Evolutionary conservation across 2,797 vertebrate genomes (phyloP).

Genomic region (Tapera naevia): DNA sequence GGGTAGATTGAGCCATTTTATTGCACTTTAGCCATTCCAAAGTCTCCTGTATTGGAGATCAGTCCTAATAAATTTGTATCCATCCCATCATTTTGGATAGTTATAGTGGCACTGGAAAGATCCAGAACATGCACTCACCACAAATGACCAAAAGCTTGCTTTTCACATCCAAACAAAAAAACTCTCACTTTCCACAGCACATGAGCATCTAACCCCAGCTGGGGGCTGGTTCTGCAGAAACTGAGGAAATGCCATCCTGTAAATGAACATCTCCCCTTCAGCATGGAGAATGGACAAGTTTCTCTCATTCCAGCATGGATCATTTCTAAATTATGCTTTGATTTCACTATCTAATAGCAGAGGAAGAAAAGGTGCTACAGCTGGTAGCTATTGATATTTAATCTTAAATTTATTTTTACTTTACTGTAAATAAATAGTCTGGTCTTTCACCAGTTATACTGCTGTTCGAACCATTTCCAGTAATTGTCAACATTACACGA

Average conservation of each 20-base stretch:
- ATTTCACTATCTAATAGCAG: conserved; percentile 10
- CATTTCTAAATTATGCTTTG: conserved; percentile 7
- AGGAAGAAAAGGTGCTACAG: neutral
- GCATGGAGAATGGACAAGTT: neutral
- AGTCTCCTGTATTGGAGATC: neutral
- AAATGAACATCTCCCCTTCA: neutral
- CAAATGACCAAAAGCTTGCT: neutral
- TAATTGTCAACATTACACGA: neutral
- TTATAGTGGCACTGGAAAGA: neutral
- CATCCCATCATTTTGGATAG: neutral
- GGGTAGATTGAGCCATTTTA: neutral
- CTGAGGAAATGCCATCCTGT: neutral
- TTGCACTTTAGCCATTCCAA: neutral
- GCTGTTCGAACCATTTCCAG: neutral
- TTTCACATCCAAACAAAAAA: neutral
- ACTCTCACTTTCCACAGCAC: neutral
- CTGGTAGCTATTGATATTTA: conserved; percentile 13
- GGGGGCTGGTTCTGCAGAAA: neutral
- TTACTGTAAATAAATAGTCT: conserved; percentile 5
- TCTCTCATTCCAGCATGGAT: neutral
- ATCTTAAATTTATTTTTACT: conserved; percentile 33
- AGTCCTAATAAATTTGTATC: neutral
- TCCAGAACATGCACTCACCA: neutral
- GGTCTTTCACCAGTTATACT: conserved; percentile 5
- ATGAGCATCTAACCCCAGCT: neutral